Evolutionary conservation across 2,888 invertebrate species (phyloP), one percentile per base, ranked within the genome.

Genomic region (Caenorhabditis doughertyi): DNA sequence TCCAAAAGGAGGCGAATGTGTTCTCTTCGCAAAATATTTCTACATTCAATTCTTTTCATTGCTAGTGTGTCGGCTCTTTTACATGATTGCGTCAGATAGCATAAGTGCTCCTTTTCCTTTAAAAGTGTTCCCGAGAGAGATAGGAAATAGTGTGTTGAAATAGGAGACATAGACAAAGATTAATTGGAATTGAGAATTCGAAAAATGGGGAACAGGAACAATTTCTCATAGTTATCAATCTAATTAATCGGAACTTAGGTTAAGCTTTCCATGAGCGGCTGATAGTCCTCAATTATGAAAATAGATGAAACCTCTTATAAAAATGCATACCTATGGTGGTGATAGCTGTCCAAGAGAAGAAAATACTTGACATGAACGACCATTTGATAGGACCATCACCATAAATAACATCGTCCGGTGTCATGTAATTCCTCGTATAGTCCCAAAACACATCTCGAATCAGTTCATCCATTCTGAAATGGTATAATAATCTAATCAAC

Each of bases 261-360:
- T 72, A 70, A 62, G 47, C 71, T 71, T 71, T 71, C 60, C 60
- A 71, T 71, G 71, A 47, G 58, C 11, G 9, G 25, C n/a, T n/a
- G n/a, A n/a, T n/a, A n/a, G 32, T 25, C 18, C 18, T 47, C 21
- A 16, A 56, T n/a, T 18, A 56, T n/a, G 39, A 13, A 39, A 9
- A 39, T 13, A 39, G 39, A 39, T 13, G 39, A 39, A 39, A 39
- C 9, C 32, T 32, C 4, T 32, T 4, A 32, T 32, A 4, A 32
- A 32, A 32, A 16, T 8, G 11, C 39, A 4, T 39, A 90, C 91
- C 91, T 35, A 92, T 92, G 18, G 92, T 92, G 9, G 92, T 92
- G 73, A 92, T 92, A 23, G 91, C 91, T 13, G 92, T 92, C 89
- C 90, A 91, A 7, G 91, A 90, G 81, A 92, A 92, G 87, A 92